Conservation (phyloP, 2,888 invertebrate genomes). For the Megaustenia siamemsis region DNA sequence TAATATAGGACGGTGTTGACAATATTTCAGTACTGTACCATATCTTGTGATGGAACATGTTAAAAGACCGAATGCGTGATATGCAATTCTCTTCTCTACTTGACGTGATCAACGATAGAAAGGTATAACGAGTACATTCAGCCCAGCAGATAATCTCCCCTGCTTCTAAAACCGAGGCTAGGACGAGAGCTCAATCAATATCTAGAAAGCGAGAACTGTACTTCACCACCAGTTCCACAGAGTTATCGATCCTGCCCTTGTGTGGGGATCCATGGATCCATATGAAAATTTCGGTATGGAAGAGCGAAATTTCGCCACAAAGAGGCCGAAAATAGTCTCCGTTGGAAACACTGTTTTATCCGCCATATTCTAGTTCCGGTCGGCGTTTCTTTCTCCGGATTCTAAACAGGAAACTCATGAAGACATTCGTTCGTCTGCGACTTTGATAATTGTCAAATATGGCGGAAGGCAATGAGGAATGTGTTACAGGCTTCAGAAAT, state of each 20-base stretch:
- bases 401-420: neutral
- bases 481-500: neutral
- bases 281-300: neutral
- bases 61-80: too few species aligned
- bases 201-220: neutral
- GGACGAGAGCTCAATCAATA: neutral
- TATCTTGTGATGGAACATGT: too few species aligned
- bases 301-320: neutral
- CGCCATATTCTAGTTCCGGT: neutral
- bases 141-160: neutral
- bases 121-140: too few species aligned
- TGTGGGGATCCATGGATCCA: too few species aligned
- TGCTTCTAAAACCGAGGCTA: neutral
- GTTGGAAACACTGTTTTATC: neutral
- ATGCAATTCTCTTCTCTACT: too few species aligned
- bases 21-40: too few species aligned
- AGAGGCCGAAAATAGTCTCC: neutral
- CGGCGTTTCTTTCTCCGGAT: neutral
- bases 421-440: neutral
- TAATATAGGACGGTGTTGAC: too few species aligned
- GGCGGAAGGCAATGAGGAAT: neutral
- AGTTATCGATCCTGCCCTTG: neutral
- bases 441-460: neutral
- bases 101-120: too few species aligned
- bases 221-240: neutral